A percentile compares a stretch with the other conserved stretches of the same genome.
These are phyloP conservation scores for Pseudanteris insignis DNA, from an alignment of 2,888 invertebrate genomes.

Conservation along the genomic window DNA sequence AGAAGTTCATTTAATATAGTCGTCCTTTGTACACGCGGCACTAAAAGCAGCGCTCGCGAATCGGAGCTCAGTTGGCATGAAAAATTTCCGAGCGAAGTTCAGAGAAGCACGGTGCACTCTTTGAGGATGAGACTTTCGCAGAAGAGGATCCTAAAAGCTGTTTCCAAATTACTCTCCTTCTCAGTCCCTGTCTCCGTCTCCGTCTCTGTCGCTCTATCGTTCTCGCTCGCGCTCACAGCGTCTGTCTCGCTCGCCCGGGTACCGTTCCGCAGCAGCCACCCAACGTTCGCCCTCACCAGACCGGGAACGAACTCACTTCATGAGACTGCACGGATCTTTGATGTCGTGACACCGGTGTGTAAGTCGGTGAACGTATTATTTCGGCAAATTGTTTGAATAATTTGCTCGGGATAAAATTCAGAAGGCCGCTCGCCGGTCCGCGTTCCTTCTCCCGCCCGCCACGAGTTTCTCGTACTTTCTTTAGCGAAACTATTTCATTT, in stretches of 20 bases:
- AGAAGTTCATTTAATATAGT: conserved; percentile 41
- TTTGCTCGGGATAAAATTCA: conserved; percentile 41
- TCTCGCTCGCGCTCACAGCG: conserved; percentile 8
- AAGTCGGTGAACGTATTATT: too few relatives aligned
- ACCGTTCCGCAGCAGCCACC: too few relatives aligned
- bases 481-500: conserved; percentile 37
- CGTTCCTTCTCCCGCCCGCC: conserved; percentile 7
- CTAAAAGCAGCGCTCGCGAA: conserved; percentile 36
- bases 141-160: conserved; percentile 30
- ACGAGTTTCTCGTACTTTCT: conserved; percentile 28
- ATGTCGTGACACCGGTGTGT: conserved; percentile 38
- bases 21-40: conserved; percentile 35
- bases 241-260: neutral
- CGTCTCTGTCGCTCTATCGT: conserved; percentile 9
- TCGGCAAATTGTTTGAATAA: conserved; percentile 44
- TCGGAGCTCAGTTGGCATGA: conserved; percentile 35
- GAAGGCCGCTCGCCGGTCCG: too few relatives aligned
- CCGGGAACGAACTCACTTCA: conserved; percentile 23
- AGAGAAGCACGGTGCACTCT: conserved; percentile 20
- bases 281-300: conserved; percentile 5
- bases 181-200: too few relatives aligned
- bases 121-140: conserved; percentile 29
- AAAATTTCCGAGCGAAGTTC: conserved; percentile 31
- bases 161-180: conserved; percentile 30
- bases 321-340: conserved; percentile 38